Base-by-base conservation (phyloP, 1,140 invertebrate genomes). In the Drosophila tropicalis region DNA sequence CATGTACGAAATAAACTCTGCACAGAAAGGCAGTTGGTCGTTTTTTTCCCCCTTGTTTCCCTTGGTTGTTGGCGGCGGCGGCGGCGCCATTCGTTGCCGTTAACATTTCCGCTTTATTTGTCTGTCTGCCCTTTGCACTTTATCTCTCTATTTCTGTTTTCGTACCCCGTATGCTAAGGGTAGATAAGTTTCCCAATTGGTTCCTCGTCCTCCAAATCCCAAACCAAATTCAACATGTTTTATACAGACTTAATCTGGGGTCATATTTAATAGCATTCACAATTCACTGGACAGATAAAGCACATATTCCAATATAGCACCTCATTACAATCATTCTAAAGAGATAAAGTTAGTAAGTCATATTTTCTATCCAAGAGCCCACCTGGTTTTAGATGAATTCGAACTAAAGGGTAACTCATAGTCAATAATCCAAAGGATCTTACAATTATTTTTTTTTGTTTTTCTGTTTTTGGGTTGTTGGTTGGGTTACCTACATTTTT, bases 101-200 rank as follows among this genome's bases (percentile, higher is more conserved):
- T 87, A 87, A 87, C 83, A 87, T 87, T 89, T 87, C 83, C 83
- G 83, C 80, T 87, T 89, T 87, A 87, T 89, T 86, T 86, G 83
- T 86, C 83, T 76, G 83, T 70, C 83, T 73, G 84, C 83, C 79
- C 72, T 75, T 71, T 78, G 76, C 72, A 63, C 67, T 78, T 78
- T 78, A 78, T 78, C 75, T 76, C 22, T 63, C 57, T 47, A 39
- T 40, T 22, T 57, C 25, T 57, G 13, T 57, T 32, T 57, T 51
- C 2, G 1, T 51, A 51, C 44, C 44, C 44, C 19, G 9, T 51
- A 15, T 19, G 9, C 44, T 1, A 51, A 10, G 10, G 44, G 44
- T 51, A 51, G 15, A 15, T 44, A 1, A 2, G 41, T 6, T 44
- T 47, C 1, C 19, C 44, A 47, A 19, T 3, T 7, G 6, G 6